Evolutionary conservation across 2,797 vertebrate genomes (phyloP), one percentile per base, ranked within the genome.

Genomic region (Emydoidea blandingii): DNA sequence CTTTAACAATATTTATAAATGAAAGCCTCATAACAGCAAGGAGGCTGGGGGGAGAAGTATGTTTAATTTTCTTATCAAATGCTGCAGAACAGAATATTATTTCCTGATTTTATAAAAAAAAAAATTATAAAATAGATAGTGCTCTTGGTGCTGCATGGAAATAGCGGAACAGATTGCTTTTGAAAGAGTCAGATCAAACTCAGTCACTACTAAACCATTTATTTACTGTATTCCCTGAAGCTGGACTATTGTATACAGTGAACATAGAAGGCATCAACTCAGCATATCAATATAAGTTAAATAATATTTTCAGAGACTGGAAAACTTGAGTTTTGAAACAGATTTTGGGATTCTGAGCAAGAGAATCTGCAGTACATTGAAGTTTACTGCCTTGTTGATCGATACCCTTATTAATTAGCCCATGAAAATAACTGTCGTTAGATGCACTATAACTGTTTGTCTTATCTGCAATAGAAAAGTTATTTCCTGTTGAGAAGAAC

Each of bases 391-490:
- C 37, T 85, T 90, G 78, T 81, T 97, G 93, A 95, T 97, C 88
- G 83, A n/a, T 44, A 88, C 65, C 68, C 83, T 85, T 85, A 86
- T 91, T 96, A 97, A 97, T 97, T 96, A 97, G 94, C 91, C 89
- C 2, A 41, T 93, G 95, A 96, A 93, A 94, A 53, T 94, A 97
- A 95, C 88, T 89, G 93, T 96, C 92, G 96, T 94, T 86, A 96
- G 90, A 25, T 85, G 72, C 76, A 92, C 72, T 94, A 93, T 86
- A 92, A 87, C 80, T 82, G 82, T 81, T 96, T 91, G 92, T 47
- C 91, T 79, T 96, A 62, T 79, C 68, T 95, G 19, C 84, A 83
- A n/a, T 59, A 59, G 19, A 94, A 49, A 62, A 93, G 54, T 79
- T 93, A 0, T 86, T 95, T 92, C 82, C 65, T n/a, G 3, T 6